Evolutionary conservation across 2,888 invertebrate species (phyloP).

Genomic region (Scaptomyza parva): DNA sequence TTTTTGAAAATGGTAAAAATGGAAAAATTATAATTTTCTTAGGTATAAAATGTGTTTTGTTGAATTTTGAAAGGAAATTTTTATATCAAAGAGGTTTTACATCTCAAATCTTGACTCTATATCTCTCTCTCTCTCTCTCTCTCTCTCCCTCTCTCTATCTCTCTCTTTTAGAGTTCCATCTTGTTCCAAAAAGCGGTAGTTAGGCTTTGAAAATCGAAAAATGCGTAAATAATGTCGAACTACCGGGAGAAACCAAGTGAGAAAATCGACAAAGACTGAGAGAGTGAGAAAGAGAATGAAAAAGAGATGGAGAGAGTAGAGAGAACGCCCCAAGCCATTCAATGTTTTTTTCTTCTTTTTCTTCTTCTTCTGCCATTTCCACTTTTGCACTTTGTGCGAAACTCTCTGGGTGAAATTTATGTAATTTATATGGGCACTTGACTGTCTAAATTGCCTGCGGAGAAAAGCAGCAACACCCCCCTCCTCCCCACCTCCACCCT

Average conservation of each 20-base stretch:
- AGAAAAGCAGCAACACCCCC: conserved; percentile 53
- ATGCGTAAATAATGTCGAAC: conserved; percentile 31
- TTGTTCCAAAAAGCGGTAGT: too few species aligned
- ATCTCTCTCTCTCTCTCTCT: too few species aligned
- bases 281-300: not conserved
- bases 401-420: conserved; percentile 82
- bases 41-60: too few species aligned
- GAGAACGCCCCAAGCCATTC: conserved; percentile 24
- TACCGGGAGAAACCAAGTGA: not conserved
- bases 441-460: conserved; percentile 85
- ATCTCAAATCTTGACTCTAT: too few species aligned
- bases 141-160: too few species aligned
- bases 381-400: conserved; percentile 45
- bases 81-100: too few species aligned
- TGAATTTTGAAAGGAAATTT: too few species aligned
- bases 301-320: not conserved
- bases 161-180: too few species aligned
- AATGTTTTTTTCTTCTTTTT: conserved; percentile 13
- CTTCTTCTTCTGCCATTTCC: conserved; percentile 9
- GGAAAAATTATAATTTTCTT: too few species aligned
- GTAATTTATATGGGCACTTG: conserved; percentile 86
- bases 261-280: too few species aligned
- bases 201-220: too few species aligned
- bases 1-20: not conserved
- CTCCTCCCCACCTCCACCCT: not conserved